Conservation (phyloP, 1,140 invertebrate genomes). For the Pseudomyrmex concolor region DNA sequence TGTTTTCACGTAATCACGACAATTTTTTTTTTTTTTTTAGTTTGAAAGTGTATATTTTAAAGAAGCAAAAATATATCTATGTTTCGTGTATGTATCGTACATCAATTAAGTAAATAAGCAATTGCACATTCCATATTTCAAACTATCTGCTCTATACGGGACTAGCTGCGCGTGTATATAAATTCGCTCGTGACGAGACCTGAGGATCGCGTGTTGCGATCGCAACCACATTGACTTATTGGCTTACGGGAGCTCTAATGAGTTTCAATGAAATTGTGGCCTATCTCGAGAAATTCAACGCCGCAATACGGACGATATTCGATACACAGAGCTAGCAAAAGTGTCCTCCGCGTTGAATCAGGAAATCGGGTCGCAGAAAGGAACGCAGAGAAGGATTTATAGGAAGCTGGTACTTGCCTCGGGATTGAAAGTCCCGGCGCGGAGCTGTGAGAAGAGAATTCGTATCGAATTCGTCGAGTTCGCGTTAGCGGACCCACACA, state of each 20-base stretch:
- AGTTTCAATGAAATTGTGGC: conserved; percentile 1
- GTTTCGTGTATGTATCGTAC: too few relatives aligned
- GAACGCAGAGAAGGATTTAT: conserved; percentile 3
- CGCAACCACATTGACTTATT: neutral
- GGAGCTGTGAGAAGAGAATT: neutral
- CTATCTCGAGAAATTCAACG: neutral
- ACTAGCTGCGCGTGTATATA: too few relatives aligned
- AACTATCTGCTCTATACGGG: too few relatives aligned
- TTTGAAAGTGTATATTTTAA: neutral
- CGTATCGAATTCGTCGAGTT: conserved; percentile 63
- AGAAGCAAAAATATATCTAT: neutral
- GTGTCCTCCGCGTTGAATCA: neutral
- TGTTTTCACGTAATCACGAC: neutral
- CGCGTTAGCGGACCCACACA: conserved; percentile 54
- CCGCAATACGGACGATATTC: neutral
- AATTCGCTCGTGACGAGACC: too few relatives aligned
- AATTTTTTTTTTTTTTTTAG: too few relatives aligned
- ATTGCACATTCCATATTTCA: too few relatives aligned
- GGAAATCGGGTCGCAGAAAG: neutral
- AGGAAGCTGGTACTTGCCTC: neutral
- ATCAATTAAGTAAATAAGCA: too few relatives aligned
- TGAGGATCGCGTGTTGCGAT: neutral
- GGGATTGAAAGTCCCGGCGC: conserved; percentile 27
- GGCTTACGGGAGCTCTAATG: conserved; percentile 5
- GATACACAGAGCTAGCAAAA: neutral